These are phyloP conservation scores for Pluvianellus socialis DNA, from an alignment of 2,113 vertebrate genomes.

Conservation along the genomic window DNA sequence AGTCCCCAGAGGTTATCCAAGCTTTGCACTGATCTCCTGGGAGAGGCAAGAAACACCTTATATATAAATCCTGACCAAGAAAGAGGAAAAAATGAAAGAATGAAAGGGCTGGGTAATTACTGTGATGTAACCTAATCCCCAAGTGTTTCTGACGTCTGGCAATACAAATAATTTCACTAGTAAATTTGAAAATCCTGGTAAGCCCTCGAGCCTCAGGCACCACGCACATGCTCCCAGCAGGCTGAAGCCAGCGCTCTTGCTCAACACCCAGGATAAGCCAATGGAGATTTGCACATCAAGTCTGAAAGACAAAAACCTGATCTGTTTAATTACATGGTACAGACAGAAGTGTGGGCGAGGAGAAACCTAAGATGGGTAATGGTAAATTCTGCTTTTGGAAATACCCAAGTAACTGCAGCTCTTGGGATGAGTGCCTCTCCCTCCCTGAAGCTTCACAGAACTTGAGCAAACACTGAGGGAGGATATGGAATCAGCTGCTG, in stretches of 20 bases:
- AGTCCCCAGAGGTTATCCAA: not conserved
- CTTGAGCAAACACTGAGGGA: rapidly evolving
- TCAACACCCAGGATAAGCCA: not conserved
- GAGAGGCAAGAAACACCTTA: not conserved
- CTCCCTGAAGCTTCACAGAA: not conserved
- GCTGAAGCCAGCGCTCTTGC: not conserved
- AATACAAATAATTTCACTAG: slow-evolving; percentile 32
- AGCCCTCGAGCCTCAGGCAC: not conserved
- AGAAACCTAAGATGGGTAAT: not conserved
- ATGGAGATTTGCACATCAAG: not conserved
- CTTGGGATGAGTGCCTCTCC: rapidly evolving
- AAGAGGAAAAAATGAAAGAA: not conserved
- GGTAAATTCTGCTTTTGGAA: not conserved
- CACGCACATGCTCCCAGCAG: not conserved
- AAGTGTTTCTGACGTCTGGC: not conserved
- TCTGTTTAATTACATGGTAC: not conserved
- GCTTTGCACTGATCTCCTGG: not conserved
- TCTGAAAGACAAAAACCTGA: not conserved
- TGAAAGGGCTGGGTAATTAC: slow-evolving; percentile 24
- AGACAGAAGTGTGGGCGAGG: not conserved
- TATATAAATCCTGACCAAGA: slow-evolving; percentile 22
- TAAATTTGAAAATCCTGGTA: not conserved
- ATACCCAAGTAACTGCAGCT: rapidly evolving
- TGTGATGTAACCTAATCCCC: not conserved
- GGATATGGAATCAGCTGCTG: not conserved